Base-by-base conservation (phyloP, 2,888 invertebrate genomes). In the Geotrupes spiniger region DNA sequence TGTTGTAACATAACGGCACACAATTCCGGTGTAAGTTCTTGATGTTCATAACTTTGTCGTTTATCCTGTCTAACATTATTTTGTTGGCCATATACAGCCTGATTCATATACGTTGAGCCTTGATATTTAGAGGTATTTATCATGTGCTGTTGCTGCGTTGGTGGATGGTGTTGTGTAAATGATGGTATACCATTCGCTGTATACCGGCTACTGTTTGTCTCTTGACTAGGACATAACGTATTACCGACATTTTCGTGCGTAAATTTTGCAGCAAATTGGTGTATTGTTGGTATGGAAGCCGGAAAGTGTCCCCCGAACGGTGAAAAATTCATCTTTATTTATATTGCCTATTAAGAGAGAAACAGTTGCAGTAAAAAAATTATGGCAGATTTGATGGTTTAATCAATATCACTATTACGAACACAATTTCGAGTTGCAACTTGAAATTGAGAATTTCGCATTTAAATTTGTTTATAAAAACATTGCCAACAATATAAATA, bases 281-380 rank as follows among this genome's bases (percentile, higher is more conserved):
- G 89, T 68, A 91, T 87, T 49, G 85, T 83, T 57, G 89, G 88
- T 61, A 89, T 82, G 60, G 85, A 80, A 58, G 84, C 81, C 62
- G 87, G 85, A 70, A 86, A 88, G 74, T 83, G 89, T 63, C 86
- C 84, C 63, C 87, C 87, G 72, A 90, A 91, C 58, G 89, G 89
- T 65, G 89, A 83, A 76, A 91, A 91, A 78, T 91, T 91, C 91
- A 91, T 91, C 66, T 64, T 69, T 27, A 49, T 36, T 44, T 45
- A 41, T 28, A 43, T 36, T 36, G 40, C 31, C 42, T 45, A 15
- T 16, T 12, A 29, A 40, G 29, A 36, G 17, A 27, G 12, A 8
- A 41, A 25, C 36, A 21, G 26, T 31, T 36, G 11, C 12, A 33
- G 11, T 43, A 21, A 15, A 21, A 43, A 36, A 4, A 16, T n/a